These are phyloP conservation scores for Meloidogyne hapla DNA, from an alignment of 1,140 invertebrate genomes.

Conservation along the genomic window DNA sequence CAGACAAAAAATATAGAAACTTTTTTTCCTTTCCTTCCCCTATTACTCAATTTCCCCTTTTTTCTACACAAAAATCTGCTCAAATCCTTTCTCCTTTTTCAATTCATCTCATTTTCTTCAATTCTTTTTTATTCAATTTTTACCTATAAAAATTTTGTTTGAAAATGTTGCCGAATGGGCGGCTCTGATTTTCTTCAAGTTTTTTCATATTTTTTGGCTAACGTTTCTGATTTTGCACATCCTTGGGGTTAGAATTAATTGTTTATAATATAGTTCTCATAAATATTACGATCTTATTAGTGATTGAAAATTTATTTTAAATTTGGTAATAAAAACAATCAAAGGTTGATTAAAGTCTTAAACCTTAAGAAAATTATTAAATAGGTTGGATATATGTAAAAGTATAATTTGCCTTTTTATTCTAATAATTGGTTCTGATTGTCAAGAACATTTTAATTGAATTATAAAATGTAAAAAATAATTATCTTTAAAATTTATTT, in stretches of 20 bases:
- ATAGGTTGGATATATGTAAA: too few species aligned
- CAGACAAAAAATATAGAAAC: not conserved
- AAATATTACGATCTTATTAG: too few species aligned
- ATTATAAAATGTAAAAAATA: too few species aligned
- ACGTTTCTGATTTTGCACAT: conserved; percentile 27
- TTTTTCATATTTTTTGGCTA: conserved; percentile 28
- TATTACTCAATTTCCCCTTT: not conserved
- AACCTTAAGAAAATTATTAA: too few species aligned
- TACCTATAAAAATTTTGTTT: not conserved
- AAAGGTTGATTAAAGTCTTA: too few species aligned
- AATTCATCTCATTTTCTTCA: not conserved
- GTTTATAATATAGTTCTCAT: too few species aligned
- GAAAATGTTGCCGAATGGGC: conserved; percentile 8
- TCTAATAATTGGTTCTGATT: too few species aligned
- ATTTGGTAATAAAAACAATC: too few species aligned
- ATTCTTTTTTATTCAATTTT: conserved; percentile 11
- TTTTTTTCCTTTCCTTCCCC: not conserved
- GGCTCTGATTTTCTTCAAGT: conserved; percentile 28
- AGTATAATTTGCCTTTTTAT: too few species aligned
- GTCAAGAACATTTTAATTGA: too few species aligned
- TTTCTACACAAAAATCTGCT: not conserved
- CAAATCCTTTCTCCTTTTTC: not conserved
- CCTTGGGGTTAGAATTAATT: conserved; percentile 19
- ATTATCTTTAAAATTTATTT: not conserved
- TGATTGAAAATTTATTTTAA: too few species aligned